Percentiles rank a stretch among this genome's conserved stretches.
These are phyloP conservation scores for Nycteola revayana DNA, from an alignment of 2,888 invertebrate species.

Conservation along the genomic window DNA sequence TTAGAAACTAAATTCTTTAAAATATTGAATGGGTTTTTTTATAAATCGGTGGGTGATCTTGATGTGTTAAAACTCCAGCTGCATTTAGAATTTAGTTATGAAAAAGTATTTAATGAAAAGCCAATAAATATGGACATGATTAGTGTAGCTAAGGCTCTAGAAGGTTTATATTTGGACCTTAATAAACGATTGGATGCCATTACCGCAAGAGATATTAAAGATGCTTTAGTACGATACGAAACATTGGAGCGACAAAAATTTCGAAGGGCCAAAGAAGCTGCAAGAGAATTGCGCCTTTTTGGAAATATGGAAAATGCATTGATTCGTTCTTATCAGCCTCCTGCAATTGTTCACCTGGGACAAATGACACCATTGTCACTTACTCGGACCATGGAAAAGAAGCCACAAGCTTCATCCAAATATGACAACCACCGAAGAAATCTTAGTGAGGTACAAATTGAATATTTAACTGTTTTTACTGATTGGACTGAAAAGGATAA, in stretches of 20 bases:
- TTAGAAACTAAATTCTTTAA: constrained; percentile 78
- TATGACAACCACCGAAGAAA: constrained; percentile 19
- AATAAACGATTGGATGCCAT: constrained; percentile 79
- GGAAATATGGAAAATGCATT: constrained; percentile 68
- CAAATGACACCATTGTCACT: constrained; percentile 3
- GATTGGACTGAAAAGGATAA: constrained; percentile 63
- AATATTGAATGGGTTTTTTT: constrained; percentile 81
- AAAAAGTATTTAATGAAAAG: constrained; percentile 80
- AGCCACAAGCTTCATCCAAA: constrained; percentile 15
- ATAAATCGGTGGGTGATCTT: constrained; percentile 76
- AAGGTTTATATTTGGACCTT: constrained; percentile 76
- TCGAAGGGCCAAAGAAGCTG: constrained; percentile 79
- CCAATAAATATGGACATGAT: constrained; percentile 79
- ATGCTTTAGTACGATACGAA: constrained; percentile 76
- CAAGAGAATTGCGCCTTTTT: constrained; percentile 79
- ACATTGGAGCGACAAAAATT: constrained; percentile 72
- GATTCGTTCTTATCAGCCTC: constrained; percentile 60
- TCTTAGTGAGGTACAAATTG: constrained; percentile 55
- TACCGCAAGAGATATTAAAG: constrained; percentile 74
- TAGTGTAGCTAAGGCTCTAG: constrained; percentile 82
- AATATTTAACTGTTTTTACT: constrained; percentile 66
- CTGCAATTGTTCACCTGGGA: constrained; percentile 11
- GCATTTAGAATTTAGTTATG: constrained; percentile 85
- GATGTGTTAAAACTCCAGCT: constrained; percentile 81
- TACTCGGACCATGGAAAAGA: constrained; percentile 13